phyloP scores from a whole-genome alignment of 1,140 invertebrate species.

The Megalonaias nervosa region DNA sequence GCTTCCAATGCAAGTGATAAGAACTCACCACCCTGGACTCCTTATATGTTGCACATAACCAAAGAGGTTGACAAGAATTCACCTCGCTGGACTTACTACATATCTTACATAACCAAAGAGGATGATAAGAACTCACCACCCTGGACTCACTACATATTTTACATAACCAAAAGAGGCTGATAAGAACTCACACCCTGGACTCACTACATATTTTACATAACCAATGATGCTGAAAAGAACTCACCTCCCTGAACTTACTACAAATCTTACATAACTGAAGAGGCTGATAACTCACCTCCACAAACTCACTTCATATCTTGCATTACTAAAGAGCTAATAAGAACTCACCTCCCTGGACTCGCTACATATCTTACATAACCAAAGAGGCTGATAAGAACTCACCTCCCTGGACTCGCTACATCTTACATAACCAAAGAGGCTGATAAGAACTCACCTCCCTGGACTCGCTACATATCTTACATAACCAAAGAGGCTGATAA shows the following conservation, averaged over 20 bases:
- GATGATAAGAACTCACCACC: constrained; percentile 79
- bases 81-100: constrained; percentile 94
- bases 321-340: no score
- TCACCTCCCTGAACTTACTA: constrained; percentile 89
- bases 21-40: constrained; percentile 81
- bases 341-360: constrained; percentile 83
- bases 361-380: no score
- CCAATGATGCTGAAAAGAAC: constrained; percentile 79
- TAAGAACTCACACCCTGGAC: no score
- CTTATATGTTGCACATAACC: constrained; percentile 87
- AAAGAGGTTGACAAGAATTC: constrained; percentile 29
- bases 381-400: no score
- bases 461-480: constrained; percentile 95
- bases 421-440: constrained; percentile 83
- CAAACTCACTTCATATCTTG: constrained; percentile 89
- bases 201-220: no score
- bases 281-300: constrained; percentile 76
- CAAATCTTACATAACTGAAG: constrained; percentile 97
- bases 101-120: constrained; percentile 92
- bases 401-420: no score
- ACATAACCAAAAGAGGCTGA: no score
- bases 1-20: constrained; percentile 57
- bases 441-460: constrained; percentile 81
- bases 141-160: constrained; percentile 74
- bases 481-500: constrained; percentile 82